These are phyloP conservation scores for Criorhina ranunculi DNA, from an alignment of 2,888 invertebrate species.

Conservation along the genomic window DNA sequence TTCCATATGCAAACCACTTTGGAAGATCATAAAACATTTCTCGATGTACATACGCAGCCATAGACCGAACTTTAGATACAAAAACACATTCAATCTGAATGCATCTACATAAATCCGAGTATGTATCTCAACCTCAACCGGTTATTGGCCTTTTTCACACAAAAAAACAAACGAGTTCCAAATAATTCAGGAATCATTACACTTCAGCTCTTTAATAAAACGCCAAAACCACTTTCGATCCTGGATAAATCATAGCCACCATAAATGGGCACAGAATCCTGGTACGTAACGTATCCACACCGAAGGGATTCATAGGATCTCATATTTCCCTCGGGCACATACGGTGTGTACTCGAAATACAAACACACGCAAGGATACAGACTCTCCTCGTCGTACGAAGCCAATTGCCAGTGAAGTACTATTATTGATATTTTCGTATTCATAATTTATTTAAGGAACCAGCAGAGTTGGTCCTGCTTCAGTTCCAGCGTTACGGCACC, in stretches of 20 bases:
- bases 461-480: constrained; percentile 39
- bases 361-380: constrained; percentile 15
- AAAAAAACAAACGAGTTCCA: constrained; percentile 9
- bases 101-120: neutral
- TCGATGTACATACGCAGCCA: neutral
- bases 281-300: constrained; percentile 24
- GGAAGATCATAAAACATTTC: constrained; percentile 7
- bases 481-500: constrained; percentile 38
- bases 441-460: constrained; percentile 75
- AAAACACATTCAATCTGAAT: constrained; percentile 14
- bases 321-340: constrained; percentile 54
- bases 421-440: constrained; percentile 76
- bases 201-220: constrained; percentile 75
- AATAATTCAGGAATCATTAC: constrained; percentile 71
- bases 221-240: constrained; percentile 70
- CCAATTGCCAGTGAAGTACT: constrained; percentile 73
- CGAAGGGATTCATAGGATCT: constrained; percentile 35
- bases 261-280: constrained; percentile 54
- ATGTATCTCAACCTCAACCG: constrained; percentile 18
- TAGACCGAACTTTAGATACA: neutral
- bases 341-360: constrained; percentile 17
- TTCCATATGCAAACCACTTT: constrained; percentile 14
- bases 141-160: constrained; percentile 39
- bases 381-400: constrained; percentile 30
- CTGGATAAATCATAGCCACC: constrained; percentile 61